Percentiles rank a stretch among this genome's conserved stretches.
These are phyloP conservation scores for Heliconius hortense DNA, from an alignment of 2,888 invertebrate genomes.

Conservation along the genomic window DNA sequence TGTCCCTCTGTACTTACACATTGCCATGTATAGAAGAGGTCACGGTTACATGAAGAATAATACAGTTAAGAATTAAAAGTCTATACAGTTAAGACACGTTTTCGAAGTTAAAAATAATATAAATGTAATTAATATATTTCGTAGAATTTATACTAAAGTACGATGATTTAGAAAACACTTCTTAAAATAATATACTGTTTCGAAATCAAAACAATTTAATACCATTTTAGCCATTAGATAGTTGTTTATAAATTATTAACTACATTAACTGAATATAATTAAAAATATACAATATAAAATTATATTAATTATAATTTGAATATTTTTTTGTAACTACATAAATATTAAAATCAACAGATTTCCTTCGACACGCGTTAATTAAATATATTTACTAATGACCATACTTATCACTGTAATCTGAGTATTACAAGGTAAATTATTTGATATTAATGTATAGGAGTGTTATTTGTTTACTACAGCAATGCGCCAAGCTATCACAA, in stretches of 20 bases:
- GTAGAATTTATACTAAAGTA: background rate
- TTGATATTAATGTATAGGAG: conserved; percentile 20
- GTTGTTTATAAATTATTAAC: background rate
- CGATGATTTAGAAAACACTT: background rate
- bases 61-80: background rate
- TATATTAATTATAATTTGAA: too few species aligned
- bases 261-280: background rate
- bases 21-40: conserved; percentile 13
- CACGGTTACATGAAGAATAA: conserved; percentile 12
- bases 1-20: background rate
- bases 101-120: background rate
- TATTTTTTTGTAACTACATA: background rate
- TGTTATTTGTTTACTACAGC: conserved; percentile 60
- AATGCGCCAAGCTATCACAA: conserved; percentile 57
- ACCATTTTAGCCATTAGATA: background rate
- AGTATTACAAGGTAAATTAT: conserved; percentile 12
- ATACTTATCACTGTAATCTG: conserved; percentile 17
- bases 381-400: background rate
- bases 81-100: background rate
- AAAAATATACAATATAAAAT: too few species aligned
- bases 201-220: background rate
- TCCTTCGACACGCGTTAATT: background rate
- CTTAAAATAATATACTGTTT: background rate
- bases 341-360: background rate
- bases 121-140: background rate